These are phyloP conservation scores for Carapus acus DNA, from an alignment of 2,797 vertebrate genomes.

Conservation along the genomic window DNA sequence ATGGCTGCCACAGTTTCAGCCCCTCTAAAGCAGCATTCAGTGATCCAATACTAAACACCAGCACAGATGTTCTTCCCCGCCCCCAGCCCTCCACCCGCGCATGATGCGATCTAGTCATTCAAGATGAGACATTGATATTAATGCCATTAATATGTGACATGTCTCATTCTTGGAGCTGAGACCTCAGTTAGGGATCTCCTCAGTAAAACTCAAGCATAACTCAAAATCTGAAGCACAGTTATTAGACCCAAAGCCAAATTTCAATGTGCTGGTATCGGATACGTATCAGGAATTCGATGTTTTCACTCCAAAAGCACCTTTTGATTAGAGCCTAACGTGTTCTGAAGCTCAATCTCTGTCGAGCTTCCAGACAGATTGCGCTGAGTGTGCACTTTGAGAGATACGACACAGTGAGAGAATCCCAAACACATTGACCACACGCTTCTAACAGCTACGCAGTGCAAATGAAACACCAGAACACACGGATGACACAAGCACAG, in stretches of 20 bases:
- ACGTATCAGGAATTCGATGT: neutral
- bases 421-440: conserved; percentile 48
- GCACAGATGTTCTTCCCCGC: conserved; percentile 53
- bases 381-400: conserved; percentile 32
- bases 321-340: neutral
- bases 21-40: conserved; percentile 63
- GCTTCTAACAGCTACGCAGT: conserved; percentile 55
- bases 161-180: conserved; percentile 13
- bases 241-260: neutral
- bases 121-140: conserved; percentile 12
- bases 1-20: conserved; percentile 62
- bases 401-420: conserved; percentile 40
- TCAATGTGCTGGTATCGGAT: neutral
- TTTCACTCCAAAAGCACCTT: neutral
- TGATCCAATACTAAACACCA: conserved; percentile 62
- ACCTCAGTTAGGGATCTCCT: conserved; percentile 13
- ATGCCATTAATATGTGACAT: conserved; percentile 31
- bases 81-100: too few species aligned
- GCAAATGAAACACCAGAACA: conserved; percentile 65
- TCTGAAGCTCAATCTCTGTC: conserved; percentile 15
- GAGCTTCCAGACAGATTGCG: conserved; percentile 8
- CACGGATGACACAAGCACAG: conserved; percentile 57
- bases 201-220: neutral
- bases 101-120: conserved; percentile 15
- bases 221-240: neutral